These are phyloP conservation scores for Charadrius vociferus DNA, from an alignment of 2,113 vertebrate genomes.

Conservation along the genomic window DNA sequence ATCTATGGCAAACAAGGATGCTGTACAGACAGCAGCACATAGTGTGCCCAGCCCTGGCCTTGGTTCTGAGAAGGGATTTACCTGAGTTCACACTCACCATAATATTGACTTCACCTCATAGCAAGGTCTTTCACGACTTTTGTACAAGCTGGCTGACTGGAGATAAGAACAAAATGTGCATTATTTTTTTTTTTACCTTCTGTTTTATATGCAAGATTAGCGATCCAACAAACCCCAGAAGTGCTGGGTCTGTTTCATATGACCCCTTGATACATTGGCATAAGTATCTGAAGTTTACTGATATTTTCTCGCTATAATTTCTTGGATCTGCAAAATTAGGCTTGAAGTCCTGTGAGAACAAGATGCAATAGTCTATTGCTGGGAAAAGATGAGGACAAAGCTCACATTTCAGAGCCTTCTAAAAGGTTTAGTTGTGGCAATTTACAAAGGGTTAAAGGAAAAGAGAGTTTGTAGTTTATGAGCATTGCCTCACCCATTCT, in stretches of 20 bases:
- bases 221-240: neutral
- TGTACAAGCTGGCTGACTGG: neutral
- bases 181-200: neutral
- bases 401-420: neutral
- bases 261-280: neutral
- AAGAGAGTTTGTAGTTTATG: neutral
- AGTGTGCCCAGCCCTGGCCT: neutral
- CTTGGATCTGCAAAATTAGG: neutral
- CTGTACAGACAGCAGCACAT: neutral
- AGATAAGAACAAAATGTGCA: neutral
- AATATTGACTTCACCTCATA: neutral
- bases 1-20: neutral
- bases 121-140: neutral
- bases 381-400: neutral
- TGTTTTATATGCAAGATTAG: neutral
- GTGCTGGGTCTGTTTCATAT: neutral
- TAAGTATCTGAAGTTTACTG: neutral
- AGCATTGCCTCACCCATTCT: neutral
- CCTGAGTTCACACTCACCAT: neutral
- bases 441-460: constrained; percentile 24
- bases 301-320: neutral
- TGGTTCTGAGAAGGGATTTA: neutral
- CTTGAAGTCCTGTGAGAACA: neutral
- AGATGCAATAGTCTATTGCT: neutral
- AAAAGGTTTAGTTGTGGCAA: neutral